Conservation (phyloP, 1,140 invertebrate species). For the Drosophila paulistorum region DNA sequence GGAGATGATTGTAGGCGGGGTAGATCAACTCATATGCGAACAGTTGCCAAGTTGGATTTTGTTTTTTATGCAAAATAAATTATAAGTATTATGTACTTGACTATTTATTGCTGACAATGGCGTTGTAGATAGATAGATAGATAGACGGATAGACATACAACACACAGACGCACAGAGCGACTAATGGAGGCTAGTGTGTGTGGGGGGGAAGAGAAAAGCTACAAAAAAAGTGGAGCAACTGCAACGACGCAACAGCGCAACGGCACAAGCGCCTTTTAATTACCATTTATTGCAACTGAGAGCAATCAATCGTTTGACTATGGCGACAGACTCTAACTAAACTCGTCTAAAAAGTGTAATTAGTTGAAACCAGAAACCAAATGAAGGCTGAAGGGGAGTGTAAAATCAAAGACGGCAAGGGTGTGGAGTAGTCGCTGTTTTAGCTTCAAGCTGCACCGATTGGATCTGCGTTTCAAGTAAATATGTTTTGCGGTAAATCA, state of each 20-base stretch:
- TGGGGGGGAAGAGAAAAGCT: background rate
- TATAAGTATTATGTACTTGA: conserved; percentile 80
- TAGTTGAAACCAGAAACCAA: conserved; percentile 30
- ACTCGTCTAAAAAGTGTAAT: conserved; percentile 41
- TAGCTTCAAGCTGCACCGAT: background rate
- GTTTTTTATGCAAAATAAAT: conserved; percentile 74
- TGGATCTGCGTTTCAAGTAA: background rate
- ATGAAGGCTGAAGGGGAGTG: background rate
- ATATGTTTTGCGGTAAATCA: background rate
- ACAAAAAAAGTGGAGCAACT: conserved; percentile 53
- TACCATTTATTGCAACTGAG: conserved; percentile 55
- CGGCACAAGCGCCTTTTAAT: conserved; percentile 65
- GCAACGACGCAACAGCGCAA: conserved; percentile 31
- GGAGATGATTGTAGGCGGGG: background rate
- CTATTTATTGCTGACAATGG: conserved; percentile 74
- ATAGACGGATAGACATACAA: background rate
- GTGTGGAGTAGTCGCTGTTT: background rate
- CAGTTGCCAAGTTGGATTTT: conserved; percentile 47
- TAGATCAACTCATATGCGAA: conserved; percentile 44
- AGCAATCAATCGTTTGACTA: conserved; percentile 47
- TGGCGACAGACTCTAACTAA: conserved; percentile 60
- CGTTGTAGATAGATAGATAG: conserved; percentile 30
- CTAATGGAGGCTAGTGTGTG: background rate
- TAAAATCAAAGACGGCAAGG: background rate
- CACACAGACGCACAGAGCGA: background rate